phyloP scores from a whole-genome alignment of 2,797 vertebrate genomes.

The Phrynocephalus forsythii region DNA sequence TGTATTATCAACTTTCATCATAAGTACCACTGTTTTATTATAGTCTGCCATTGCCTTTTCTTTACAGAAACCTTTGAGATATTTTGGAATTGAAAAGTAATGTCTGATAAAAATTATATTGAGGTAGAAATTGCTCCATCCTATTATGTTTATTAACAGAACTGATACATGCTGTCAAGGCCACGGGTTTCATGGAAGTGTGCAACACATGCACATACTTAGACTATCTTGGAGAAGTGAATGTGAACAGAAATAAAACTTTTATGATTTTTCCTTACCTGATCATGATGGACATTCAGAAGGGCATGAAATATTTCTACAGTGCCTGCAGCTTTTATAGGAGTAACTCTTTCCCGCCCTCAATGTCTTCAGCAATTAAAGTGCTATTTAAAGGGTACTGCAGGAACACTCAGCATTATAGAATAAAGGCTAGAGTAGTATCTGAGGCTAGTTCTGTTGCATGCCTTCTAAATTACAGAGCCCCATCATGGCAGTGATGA shows the following conservation, averaged over 20 bases:
- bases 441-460: not conserved
- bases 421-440: not conserved
- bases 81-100: constrained; percentile 35
- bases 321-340: not conserved
- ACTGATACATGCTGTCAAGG: not conserved
- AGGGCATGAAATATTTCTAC: not conserved
- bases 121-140: not conserved
- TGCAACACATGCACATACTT: not conserved
- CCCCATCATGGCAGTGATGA: not conserved
- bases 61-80: constrained; percentile 36
- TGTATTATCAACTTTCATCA: constrained; percentile 35
- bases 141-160: not conserved
- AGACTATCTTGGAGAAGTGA: not conserved
- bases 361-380: not conserved
- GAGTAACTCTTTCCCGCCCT: not conserved
- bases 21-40: constrained; percentile 37
- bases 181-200: not conserved
- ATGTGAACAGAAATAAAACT: not conserved
- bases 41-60: constrained; percentile 52
- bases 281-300: not conserved
- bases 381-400: no score
- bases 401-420: not conserved
- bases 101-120: not conserved
- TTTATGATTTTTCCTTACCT: not conserved
- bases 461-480: not conserved